These are phyloP conservation scores for Styela clava DNA, from an alignment of 23 tunicate genomes.

Conservation along the genomic window DNA sequence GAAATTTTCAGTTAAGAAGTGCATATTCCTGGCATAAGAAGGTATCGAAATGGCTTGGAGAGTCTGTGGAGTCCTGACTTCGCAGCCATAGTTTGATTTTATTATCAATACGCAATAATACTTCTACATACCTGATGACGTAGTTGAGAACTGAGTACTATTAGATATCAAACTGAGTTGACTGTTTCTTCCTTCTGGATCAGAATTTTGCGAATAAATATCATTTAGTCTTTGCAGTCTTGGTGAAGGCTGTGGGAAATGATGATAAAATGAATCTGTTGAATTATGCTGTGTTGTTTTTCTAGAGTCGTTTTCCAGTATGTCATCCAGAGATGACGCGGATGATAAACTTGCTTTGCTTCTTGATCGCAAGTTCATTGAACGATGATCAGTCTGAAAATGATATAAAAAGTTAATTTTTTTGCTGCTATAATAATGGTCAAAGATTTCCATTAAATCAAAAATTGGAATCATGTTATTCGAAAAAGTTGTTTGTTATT, in stretches of 20 bases:
- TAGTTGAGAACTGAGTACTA: conserved; percentile 20
- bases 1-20: no score
- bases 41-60: no score
- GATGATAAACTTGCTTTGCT: conserved; percentile 55
- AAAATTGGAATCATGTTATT: no score
- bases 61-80: no score
- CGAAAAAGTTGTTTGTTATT: no score
- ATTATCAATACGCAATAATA: no score
- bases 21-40: no score
- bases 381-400: no score
- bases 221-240: not conserved
- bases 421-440: no score
- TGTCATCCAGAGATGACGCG: conserved; percentile 63
- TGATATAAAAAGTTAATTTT: no score
- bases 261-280: not conserved
- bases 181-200: conserved; percentile 19
- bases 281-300: not conserved
- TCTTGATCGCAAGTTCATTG: not conserved
- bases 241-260: not conserved
- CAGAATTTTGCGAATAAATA: not conserved
- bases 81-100: no score
- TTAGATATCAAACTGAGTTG: conserved; percentile 18
- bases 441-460: no score
- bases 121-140: conserved; percentile 29
- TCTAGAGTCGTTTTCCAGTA: conserved; percentile 26